Conservation (phyloP, 2,888 invertebrate species). For the Amphipyra berbera region DNA sequence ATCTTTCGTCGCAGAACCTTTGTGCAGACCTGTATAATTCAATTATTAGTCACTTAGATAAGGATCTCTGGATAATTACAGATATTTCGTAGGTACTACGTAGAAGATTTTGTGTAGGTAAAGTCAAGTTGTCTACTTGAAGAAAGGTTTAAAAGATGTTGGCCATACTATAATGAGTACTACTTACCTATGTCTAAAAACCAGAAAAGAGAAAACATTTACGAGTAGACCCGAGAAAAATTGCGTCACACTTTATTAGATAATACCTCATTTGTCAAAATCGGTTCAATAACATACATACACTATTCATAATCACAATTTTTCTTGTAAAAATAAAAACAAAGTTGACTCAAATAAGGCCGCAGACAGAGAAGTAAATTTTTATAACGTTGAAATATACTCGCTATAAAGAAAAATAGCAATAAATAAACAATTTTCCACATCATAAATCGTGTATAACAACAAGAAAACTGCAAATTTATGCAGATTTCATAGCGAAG, state of each 20-base stretch:
- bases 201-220: background rate
- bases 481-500: slow-evolving; percentile 82
- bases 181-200: no score
- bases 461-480: slow-evolving; percentile 86
- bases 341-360: slow-evolving; percentile 31
- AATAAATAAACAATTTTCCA: slow-evolving; percentile 85
- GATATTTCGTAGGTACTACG: slow-evolving; percentile 10
- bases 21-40: slow-evolving; percentile 53
- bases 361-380: slow-evolving; percentile 43
- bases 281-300: slow-evolving; percentile 4
- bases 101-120: background rate
- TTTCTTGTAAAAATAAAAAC: slow-evolving; percentile 25
- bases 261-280: slow-evolving; percentile 27
- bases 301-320: slow-evolving; percentile 11
- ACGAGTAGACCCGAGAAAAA: no score
- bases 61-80: slow-evolving; percentile 37
- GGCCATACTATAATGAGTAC: no score
- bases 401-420: slow-evolving; percentile 66
- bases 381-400: slow-evolving; percentile 54
- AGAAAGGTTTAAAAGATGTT: no score
- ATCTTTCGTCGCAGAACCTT: slow-evolving; percentile 39
- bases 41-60: slow-evolving; percentile 58
- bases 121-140: no score
- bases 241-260: background rate
- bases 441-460: slow-evolving; percentile 79